Evolutionary conservation across 2,888 invertebrate genomes (phyloP).

Genomic region (Noctua pronuba): DNA sequence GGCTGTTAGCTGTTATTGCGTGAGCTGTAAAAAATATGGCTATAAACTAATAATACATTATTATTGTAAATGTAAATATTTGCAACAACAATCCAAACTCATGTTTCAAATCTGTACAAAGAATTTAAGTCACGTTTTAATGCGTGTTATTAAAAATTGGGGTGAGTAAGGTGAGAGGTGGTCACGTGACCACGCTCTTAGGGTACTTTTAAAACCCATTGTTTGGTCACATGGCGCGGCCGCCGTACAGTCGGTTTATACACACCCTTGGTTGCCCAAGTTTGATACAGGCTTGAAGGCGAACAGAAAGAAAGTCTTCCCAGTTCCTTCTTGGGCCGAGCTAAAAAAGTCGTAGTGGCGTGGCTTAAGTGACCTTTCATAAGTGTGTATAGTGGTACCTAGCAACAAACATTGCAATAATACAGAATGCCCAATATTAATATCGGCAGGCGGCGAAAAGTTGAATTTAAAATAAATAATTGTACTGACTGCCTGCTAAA

Average conservation of each 20-base stretch:
- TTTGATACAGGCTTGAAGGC: background rate
- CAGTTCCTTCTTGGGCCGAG: background rate
- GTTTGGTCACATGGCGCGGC: background rate
- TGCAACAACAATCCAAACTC: background rate
- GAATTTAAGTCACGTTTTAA: background rate
- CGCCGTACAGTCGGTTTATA: background rate
- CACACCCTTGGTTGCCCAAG: background rate
- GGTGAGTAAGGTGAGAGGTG: background rate
- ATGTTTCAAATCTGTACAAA: background rate
- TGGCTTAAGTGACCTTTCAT: background rate
- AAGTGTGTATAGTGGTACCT: background rate
- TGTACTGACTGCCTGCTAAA: background rate
- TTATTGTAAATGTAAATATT: background rate
- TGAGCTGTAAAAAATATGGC: no score
- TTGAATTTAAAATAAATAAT: slow-evolving; percentile 5
- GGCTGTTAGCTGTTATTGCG: no score
- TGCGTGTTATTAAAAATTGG: background rate
- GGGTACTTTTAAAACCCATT: background rate
- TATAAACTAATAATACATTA: background rate
- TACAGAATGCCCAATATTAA: background rate
- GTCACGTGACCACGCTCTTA: background rate
- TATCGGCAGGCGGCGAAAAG: background rate
- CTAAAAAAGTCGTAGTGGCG: background rate
- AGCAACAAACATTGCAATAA: background rate
- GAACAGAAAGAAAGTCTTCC: background rate